Evolutionary conservation across 2,113 vertebrate species (phyloP).

Genomic region (Oncorhynchus tshawytscha): DNA sequence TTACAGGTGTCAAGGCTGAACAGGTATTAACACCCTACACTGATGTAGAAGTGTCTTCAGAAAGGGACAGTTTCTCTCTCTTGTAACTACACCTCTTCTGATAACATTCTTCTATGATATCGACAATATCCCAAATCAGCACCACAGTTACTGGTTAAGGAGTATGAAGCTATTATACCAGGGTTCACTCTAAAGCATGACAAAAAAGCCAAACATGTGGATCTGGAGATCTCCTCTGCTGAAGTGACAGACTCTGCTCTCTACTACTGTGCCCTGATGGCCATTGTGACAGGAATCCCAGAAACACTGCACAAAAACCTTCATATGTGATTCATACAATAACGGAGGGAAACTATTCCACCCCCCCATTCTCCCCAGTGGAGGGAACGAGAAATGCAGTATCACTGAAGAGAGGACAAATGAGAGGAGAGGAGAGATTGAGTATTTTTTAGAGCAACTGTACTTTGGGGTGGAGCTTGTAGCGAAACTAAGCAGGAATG

Average conservation of each 20-base stretch:
- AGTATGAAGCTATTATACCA: background rate
- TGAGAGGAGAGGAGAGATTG: no score
- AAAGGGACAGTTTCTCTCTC: background rate
- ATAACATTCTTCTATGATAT: background rate
- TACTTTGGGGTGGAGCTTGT: no score
- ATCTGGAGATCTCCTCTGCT: constrained; percentile 32
- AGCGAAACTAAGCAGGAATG: no score
- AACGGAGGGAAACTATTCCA: no score
- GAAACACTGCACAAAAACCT: background rate
- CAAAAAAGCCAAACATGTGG: background rate
- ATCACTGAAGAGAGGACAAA: no score
- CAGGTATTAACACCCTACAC: background rate
- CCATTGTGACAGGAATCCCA: constrained; percentile 29
- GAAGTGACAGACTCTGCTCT: constrained; percentile 30
- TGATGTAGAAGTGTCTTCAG: background rate
- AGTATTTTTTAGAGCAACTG: no score
- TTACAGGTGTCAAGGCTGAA: no score
- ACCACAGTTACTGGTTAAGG: background rate
- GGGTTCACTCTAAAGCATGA: background rate
- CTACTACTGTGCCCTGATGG: constrained; percentile 38
- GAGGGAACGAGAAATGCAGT: no score
- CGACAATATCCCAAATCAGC: background rate
- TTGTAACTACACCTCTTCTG: background rate
- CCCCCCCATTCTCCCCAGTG: no score
- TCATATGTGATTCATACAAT: no score